A percentile compares a stretch with the other conserved stretches of the same genome.
phyloP scores from a whole-genome alignment of 2,888 invertebrate species.

The Catocala fraxini region DNA sequence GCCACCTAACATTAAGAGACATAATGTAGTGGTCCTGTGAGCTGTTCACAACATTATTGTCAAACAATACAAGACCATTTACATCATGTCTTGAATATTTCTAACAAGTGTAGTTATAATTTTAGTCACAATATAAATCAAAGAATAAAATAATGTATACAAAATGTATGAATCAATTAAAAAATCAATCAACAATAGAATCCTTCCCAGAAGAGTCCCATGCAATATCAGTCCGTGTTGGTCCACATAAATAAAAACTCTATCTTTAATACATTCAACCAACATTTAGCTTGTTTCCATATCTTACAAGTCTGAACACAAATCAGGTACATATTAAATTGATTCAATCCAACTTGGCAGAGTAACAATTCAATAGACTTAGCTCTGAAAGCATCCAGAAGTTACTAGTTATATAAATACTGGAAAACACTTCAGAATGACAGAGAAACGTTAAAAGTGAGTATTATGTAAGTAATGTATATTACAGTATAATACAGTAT shows the following conservation, averaged over 20 bases:
- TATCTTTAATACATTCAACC: slow-evolving; percentile 21
- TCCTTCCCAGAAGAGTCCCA: slow-evolving; percentile 20
- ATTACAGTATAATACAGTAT: slow-evolving; percentile 18
- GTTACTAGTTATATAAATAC: slow-evolving; percentile 15
- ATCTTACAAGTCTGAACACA: slow-evolving; percentile 13
- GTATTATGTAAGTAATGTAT: slow-evolving; percentile 1
- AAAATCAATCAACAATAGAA: slow-evolving; percentile 19
- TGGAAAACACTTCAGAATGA: slow-evolving; percentile 12
- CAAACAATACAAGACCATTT: slow-evolving; percentile 10
- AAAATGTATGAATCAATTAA: slow-evolving; percentile 34
- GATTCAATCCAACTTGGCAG: slow-evolving; percentile 20
- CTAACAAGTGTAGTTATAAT: slow-evolving; percentile 12
- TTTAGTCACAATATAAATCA: slow-evolving; percentile 32
- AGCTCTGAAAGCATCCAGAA: slow-evolving; percentile 13
- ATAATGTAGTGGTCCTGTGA: background rate
- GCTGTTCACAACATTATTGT: slow-evolving; percentile 1
- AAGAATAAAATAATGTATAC: slow-evolving; percentile 31
- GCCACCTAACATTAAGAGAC: slow-evolving; percentile 14
- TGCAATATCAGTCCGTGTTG: slow-evolving; percentile 17
- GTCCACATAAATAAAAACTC: slow-evolving; percentile 19
- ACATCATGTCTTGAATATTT: slow-evolving; percentile 17
- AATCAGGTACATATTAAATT: slow-evolving; percentile 19
- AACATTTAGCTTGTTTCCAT: slow-evolving; percentile 25
- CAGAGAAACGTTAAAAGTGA: slow-evolving; percentile 13
- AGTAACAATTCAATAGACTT: slow-evolving; percentile 8